phyloP scores from a whole-genome alignment of 2,888 invertebrate genomes.

The Acronicta aceris region DNA sequence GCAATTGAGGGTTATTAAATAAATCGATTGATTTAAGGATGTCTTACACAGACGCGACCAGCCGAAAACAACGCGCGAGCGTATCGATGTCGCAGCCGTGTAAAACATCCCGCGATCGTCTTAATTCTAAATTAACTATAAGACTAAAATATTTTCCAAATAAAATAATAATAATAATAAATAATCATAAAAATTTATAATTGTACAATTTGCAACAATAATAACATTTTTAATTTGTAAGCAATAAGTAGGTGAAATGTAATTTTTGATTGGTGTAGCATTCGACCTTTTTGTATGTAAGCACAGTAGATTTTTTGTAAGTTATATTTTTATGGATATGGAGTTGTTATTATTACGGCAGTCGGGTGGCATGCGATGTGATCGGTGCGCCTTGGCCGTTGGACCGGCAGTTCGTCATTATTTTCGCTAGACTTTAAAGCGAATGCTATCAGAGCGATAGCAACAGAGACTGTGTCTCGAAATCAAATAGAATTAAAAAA shows the following conservation, averaged over 20 bases:
- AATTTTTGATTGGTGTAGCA: conserved; percentile 53
- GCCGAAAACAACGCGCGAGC: conserved; percentile 8
- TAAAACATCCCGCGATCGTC: conserved; percentile 46
- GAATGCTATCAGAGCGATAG: conserved; percentile 45
- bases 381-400: conserved; percentile 41
- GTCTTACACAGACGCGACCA: conserved; percentile 38
- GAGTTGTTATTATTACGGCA: conserved; percentile 48
- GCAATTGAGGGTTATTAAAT: conserved; percentile 48
- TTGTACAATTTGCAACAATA: conserved; percentile 61
- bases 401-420: conserved; percentile 16
- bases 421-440: conserved; percentile 50
- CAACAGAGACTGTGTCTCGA: conserved; percentile 56
- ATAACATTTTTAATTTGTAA: conserved; percentile 58
- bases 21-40: conserved; percentile 51
- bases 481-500: conserved; percentile 50
- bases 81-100: conserved; percentile 32
- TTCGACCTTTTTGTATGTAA: conserved; percentile 54
- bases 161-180: conserved; percentile 53
- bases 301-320: conserved; percentile 60
- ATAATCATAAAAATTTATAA: conserved; percentile 50
- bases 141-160: conserved; percentile 57
- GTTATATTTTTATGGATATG: conserved; percentile 58
- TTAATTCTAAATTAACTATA: conserved; percentile 62
- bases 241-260: conserved; percentile 58
- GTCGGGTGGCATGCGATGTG: conserved; percentile 48